Percentiles rank a stretch among this genome's conserved stretches.
These are phyloP conservation scores for Cuniculus paca DNA, from an alignment of 2,797 vertebrate genomes.

Conservation along the genomic window DNA sequence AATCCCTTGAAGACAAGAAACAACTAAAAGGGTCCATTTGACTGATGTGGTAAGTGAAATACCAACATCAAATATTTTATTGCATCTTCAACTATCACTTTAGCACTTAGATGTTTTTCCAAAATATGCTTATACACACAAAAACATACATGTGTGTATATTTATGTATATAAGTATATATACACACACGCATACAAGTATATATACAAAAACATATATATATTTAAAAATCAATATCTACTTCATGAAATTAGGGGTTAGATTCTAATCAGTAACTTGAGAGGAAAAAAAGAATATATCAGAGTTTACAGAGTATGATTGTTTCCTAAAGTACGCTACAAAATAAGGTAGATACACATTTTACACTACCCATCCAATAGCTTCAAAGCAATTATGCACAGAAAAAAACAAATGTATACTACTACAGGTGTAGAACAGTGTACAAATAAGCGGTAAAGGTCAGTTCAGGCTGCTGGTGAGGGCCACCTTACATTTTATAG, in stretches of 20 bases:
- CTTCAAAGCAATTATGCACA: slow-evolving; percentile 50
- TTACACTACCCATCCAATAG: slow-evolving; percentile 32
- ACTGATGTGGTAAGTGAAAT: background rate
- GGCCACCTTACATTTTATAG: background rate
- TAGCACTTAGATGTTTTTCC: slow-evolving; percentile 21
- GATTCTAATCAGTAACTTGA: slow-evolving; percentile 38
- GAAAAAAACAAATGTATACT: slow-evolving; percentile 49
- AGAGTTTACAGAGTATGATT: slow-evolving; percentile 37
- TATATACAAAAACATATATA: background rate
- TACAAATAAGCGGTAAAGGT: background rate
- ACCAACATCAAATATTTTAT: slow-evolving; percentile 31
- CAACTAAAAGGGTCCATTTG: background rate
- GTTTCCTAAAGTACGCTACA: slow-evolving; percentile 15
- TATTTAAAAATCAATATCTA: slow-evolving; percentile 21
- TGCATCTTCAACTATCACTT: background rate
- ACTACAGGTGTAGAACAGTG: background rate
- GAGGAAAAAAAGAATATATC: slow-evolving; percentile 17
- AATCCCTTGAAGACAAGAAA: slow-evolving; percentile 10
- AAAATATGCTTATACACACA: background rate
- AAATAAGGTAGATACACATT: slow-evolving; percentile 43
- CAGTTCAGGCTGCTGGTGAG: background rate
- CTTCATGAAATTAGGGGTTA: slow-evolving; percentile 67
- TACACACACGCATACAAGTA: background rate
- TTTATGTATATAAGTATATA: background rate
- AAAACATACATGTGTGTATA: too few species aligned